A percentile compares a stretch with the other conserved stretches of the same genome.
Evolutionary conservation across 2,113 vertebrate species (phyloP).

Genomic region (Columba livia): DNA sequence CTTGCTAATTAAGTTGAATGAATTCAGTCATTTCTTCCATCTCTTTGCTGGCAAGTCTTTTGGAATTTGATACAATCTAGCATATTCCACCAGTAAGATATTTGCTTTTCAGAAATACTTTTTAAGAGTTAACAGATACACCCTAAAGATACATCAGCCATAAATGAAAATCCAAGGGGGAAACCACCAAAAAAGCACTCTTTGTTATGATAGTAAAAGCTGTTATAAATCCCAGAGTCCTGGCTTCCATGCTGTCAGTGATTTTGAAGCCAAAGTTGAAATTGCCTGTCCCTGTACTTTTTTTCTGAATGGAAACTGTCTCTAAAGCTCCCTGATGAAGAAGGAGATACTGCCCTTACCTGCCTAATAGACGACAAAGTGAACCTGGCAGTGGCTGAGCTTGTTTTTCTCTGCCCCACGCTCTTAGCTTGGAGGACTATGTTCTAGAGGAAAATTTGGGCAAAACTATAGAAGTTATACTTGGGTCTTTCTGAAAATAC

Average conservation of each 20-base stretch:
- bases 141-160: background rate
- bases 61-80: background rate
- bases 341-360: background rate
- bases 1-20: background rate
- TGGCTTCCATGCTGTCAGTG: background rate
- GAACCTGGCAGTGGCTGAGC: background rate
- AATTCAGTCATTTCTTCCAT: background rate
- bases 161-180: background rate
- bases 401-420: background rate
- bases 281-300: background rate
- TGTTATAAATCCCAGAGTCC: background rate
- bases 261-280: background rate
- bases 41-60: background rate
- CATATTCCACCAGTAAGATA: background rate
- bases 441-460: background rate
- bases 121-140: background rate
- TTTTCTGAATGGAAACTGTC: background rate
- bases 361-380: background rate
- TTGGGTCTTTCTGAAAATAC: background rate
- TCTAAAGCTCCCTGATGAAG: background rate
- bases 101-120: background rate
- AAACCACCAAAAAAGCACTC: background rate
- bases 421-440: background rate
- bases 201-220: background rate
- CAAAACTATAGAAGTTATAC: background rate